Conservation (phyloP, 2,888 invertebrate genomes). For the Scelioninae gen. 1 region DNA sequence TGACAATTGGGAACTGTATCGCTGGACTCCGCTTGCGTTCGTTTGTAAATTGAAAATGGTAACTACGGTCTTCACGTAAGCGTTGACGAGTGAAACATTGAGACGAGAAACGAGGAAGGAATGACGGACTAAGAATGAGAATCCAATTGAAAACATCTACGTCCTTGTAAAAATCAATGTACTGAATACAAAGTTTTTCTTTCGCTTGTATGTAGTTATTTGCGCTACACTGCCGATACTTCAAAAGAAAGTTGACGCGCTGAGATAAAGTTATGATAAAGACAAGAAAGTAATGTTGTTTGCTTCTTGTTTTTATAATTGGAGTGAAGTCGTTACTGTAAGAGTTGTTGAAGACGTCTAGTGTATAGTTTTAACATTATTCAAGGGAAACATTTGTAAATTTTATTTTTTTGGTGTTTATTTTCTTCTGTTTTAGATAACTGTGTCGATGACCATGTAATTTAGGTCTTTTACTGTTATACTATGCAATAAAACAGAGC, state of each 20-base stretch:
- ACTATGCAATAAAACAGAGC: constrained; percentile 1
- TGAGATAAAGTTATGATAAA: constrained; percentile 47
- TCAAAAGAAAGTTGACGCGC: constrained; percentile 44
- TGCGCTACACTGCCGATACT: constrained; percentile 53
- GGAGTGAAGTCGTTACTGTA: constrained; percentile 50
- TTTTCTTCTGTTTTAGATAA: constrained; percentile 30
- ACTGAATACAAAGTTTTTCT: constrained; percentile 60
- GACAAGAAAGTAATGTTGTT: constrained; percentile 52
- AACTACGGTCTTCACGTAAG: too few relatives aligned
- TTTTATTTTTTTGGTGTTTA: too few relatives aligned
- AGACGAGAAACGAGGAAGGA: too few relatives aligned
- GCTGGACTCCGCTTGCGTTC: too few relatives aligned
- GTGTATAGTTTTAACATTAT: constrained; percentile 58
- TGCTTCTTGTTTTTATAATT: constrained; percentile 54
- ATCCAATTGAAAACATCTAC: too few relatives aligned
- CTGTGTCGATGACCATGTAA: constrained; percentile 5
- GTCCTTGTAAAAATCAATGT: constrained; percentile 64
- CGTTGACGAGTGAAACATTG: too few relatives aligned
- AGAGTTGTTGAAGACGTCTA: constrained; percentile 66
- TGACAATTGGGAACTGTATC: too few relatives aligned
- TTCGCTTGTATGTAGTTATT: constrained; percentile 56
- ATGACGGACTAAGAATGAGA: too few relatives aligned
- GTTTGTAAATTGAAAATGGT: too few relatives aligned
- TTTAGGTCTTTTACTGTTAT: constrained; percentile 16
- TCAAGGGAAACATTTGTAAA: constrained; percentile 21